Evolutionary conservation across 1,140 invertebrate genomes (phyloP), one percentile per base, ranked within the genome.

Genomic region (Zaprionus inermis): DNA sequence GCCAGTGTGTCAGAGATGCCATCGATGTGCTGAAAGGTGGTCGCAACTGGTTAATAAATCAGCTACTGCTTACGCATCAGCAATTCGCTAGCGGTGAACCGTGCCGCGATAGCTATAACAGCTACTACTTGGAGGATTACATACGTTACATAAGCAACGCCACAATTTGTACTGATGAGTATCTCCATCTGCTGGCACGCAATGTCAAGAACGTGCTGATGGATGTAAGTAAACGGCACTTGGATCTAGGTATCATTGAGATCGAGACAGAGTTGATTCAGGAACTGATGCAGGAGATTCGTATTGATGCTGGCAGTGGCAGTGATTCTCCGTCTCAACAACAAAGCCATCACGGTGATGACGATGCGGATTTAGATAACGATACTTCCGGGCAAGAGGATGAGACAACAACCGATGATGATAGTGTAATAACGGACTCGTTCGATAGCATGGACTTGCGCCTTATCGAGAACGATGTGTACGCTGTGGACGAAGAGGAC

Each of bases 281-380:
- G 18, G 91, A 92, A 57, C 78, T 92, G 58, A 91, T 92, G 70
- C 78, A 79, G 18, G 91, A 92, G 41, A 91, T 92, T 63, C 85
- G 84, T 36, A 73, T 90, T 2, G 79, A 76, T 30, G 38, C 74
- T 6, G 69, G 57, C 14, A 75, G 59, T 7, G 76, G 72, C 34
- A 69, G 66, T 28, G 81, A 81, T 28, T 78, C 74, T 20, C 76
- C 80, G 5, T 67, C 72, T 0, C 82, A 88, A 9, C 86, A 88
- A 16, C 68, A 72, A 0, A 73, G 72, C 41, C 59, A 77, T 2
- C 72, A 67, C 9, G 73, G 56, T n/a, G 76, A 82, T 34, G 88
- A 91, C 34, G 83, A 90, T 9, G 30, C 49, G 16, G 88, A 91
- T 34, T n/a, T 73, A 20, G 85, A 85, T 28, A 78, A 58, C 30